Evolutionary conservation across 2,888 invertebrate genomes (phyloP).

Genomic region (Pasiphila rectangulata): DNA sequence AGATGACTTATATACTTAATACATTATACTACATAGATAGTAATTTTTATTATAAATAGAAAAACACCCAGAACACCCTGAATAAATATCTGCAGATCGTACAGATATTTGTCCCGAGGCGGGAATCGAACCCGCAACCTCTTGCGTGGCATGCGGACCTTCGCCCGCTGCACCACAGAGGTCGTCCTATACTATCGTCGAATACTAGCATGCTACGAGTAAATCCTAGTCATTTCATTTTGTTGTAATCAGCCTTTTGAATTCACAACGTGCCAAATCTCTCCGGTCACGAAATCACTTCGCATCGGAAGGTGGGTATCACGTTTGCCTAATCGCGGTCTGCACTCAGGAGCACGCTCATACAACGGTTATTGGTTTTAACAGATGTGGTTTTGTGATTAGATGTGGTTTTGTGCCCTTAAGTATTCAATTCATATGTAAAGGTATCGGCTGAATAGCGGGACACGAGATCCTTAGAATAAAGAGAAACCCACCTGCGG

Average conservation of each 20-base stretch:
- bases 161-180: too few relatives aligned
- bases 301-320: conserved; percentile 12
- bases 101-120: too few relatives aligned
- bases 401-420: background rate
- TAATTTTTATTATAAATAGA: too few relatives aligned
- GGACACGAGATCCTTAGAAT: too few relatives aligned
- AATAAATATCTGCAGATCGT: too few relatives aligned
- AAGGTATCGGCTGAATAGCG: background rate
- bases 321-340: conserved; percentile 22
- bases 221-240: background rate
- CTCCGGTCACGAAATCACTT: conserved; percentile 18
- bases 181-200: background rate
- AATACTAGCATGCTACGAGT: background rate
- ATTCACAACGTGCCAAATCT: conserved; percentile 12
- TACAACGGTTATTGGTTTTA: conserved; percentile 22
- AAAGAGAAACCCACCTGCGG: too few relatives aligned
- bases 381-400: conserved; percentile 21
- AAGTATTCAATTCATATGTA: conserved; percentile 5
- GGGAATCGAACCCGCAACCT: too few relatives aligned
- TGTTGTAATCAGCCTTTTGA: background rate
- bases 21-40: too few relatives aligned
- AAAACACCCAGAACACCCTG: too few relatives aligned
- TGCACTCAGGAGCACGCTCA: conserved; percentile 21
- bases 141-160: too few relatives aligned
- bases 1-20: too few relatives aligned